These are phyloP conservation scores for Astyanax mexicanus DNA, from an alignment of 2,797 vertebrate genomes.

Conservation along the genomic window DNA sequence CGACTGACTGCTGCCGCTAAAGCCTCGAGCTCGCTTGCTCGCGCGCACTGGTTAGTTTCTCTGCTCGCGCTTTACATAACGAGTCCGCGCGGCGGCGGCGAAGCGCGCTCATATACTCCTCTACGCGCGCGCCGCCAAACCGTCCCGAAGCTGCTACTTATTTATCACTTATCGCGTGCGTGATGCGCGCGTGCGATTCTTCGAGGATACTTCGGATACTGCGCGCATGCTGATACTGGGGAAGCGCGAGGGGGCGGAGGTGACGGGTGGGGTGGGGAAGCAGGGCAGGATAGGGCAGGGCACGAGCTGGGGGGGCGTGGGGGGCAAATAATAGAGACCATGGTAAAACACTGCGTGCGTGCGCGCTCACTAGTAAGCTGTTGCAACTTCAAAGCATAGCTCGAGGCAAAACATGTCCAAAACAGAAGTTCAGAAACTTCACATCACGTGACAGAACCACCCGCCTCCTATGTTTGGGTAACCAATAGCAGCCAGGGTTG, in stretches of 20 bases:
- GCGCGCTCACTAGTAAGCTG: no score
- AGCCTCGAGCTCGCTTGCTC: background rate
- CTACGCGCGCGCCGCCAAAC: background rate
- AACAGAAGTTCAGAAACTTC: background rate
- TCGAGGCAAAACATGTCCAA: background rate
- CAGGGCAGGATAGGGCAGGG: background rate
- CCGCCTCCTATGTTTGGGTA: no score
- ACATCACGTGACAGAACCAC: background rate
- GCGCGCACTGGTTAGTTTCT: no score
- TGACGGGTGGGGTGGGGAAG: no score
- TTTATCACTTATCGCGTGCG: background rate
- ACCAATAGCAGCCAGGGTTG: no score
- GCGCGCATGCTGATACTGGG: background rate
- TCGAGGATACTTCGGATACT: background rate
- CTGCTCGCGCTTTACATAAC: slow-evolving; percentile 9
- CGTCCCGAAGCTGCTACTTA: no score
- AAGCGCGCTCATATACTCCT: background rate
- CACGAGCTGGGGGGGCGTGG: no score
- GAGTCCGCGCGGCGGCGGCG: background rate
- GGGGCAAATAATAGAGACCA: background rate
- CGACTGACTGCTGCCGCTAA: background rate
- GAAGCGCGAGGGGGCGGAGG: background rate
- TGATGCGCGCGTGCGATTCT: background rate
- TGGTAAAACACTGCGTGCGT: background rate
- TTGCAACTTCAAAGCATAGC: no score